These are phyloP conservation scores for Ptilorrhoa leucosticta DNA, from an alignment of 2,113 vertebrate genomes.

Conservation along the genomic window DNA sequence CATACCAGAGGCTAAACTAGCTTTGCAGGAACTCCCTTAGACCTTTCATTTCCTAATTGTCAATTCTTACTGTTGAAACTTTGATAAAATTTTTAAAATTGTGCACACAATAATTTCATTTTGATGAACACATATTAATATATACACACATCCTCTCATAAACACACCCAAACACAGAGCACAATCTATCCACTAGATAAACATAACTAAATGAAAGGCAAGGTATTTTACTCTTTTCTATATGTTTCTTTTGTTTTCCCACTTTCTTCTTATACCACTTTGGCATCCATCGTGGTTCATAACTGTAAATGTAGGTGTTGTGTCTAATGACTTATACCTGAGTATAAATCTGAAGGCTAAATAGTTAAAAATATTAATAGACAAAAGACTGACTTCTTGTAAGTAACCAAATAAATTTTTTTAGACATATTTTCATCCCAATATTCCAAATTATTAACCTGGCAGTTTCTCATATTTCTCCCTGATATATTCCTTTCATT, in stretches of 20 bases:
- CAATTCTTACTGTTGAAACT: not conserved
- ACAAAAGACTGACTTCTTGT: not conserved
- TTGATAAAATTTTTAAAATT: not conserved
- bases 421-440: not conserved
- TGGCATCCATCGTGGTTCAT: not conserved
- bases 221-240: not conserved
- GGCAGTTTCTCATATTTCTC: not conserved
- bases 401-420: not conserved
- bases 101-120: not conserved
- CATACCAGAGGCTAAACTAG: not conserved
- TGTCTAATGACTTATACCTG: not conserved
- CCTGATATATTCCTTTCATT: not conserved
- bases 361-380: not conserved
- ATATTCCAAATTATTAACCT: not conserved
- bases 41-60: not conserved
- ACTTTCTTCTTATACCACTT: not conserved
- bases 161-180: not conserved
- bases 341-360: not conserved
- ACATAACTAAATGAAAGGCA: too few relatives aligned
- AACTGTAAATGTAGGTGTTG: not conserved
- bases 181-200: too few relatives aligned
- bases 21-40: not conserved
- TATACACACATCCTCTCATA: not conserved
- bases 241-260: rapidly evolving
- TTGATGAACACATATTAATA: not conserved